phyloP scores from a whole-genome alignment of 2,113 vertebrate genomes.

The Empidonax alnorum region DNA sequence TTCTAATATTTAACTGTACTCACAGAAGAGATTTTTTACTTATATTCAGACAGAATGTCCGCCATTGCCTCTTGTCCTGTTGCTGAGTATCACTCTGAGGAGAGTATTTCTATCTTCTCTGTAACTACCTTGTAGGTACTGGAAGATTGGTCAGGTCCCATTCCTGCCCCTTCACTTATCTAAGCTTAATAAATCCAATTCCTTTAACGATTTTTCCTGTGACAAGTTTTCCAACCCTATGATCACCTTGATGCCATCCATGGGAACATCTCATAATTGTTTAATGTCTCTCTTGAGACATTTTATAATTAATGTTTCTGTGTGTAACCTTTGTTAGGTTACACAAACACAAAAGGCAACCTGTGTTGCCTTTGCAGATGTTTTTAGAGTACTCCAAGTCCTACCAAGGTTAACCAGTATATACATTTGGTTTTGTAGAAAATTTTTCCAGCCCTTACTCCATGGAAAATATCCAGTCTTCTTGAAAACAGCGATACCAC shows the following conservation, averaged over 20 bases:
- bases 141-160: not conserved
- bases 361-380: not conserved
- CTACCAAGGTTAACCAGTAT: conserved; percentile 28
- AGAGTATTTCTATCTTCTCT: not conserved
- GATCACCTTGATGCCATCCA: not conserved
- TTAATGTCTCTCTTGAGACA: not conserved
- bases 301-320: not conserved
- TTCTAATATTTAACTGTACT: not conserved
- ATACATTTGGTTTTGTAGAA: conserved; percentile 28
- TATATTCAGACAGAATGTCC: not conserved
- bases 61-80: not conserved
- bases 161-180: not conserved
- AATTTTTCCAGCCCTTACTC: not conserved
- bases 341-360: no score
- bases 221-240: not conserved
- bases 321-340: not conserved
- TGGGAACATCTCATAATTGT: not conserved
- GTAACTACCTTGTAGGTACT: not conserved
- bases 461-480: conserved; percentile 26
- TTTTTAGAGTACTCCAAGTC: not conserved
- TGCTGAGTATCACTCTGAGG: not conserved
- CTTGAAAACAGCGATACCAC: conserved; percentile 32
- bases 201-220: not conserved
- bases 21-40: not conserved
- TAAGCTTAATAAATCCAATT: not conserved